phyloP scores from a whole-genome alignment of 53 echinoderm and acorn worm genomes.

The Crossaster papposus region DNA sequence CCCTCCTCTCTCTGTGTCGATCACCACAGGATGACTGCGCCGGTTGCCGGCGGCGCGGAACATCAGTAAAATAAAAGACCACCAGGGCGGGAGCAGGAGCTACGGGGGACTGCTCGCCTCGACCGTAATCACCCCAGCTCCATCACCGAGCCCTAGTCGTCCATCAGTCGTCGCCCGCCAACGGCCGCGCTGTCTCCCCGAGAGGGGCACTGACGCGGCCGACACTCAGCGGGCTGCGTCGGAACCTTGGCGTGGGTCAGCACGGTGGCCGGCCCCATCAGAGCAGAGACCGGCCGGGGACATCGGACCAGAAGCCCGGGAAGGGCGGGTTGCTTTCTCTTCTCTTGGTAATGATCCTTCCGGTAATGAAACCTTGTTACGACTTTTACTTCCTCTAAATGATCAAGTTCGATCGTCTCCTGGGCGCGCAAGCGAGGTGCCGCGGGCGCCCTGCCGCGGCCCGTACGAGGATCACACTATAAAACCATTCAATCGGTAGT shows the following conservation, averaged over 20 bases:
- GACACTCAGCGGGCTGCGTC: too few relatives aligned
- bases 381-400: conserved; percentile 84
- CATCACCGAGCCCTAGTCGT: too few relatives aligned
- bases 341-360: conserved; percentile 56
- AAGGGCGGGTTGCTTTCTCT: neutral
- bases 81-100: conserved; percentile 44
- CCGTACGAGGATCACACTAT: conserved; percentile 86
- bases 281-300: neutral
- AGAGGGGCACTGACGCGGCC: too few relatives aligned
- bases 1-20: neutral
- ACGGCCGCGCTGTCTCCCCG: too few relatives aligned
- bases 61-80: neutral
- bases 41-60: neutral
- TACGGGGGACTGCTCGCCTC: neutral
- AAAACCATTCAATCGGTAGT: conserved; percentile 92
- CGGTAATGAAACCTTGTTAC: conserved; percentile 63
- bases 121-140: too few relatives aligned
- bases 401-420: conserved; percentile 82
- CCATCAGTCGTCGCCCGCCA: too few relatives aligned
- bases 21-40: neutral
- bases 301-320: too few relatives aligned
- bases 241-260: too few relatives aligned
- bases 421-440: conserved; percentile 53
- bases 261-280: neutral
- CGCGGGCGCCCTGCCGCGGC: conserved; percentile 63